Conservation (phyloP, 2,888 invertebrate genomes). For the Euphydryas editha region DNA sequence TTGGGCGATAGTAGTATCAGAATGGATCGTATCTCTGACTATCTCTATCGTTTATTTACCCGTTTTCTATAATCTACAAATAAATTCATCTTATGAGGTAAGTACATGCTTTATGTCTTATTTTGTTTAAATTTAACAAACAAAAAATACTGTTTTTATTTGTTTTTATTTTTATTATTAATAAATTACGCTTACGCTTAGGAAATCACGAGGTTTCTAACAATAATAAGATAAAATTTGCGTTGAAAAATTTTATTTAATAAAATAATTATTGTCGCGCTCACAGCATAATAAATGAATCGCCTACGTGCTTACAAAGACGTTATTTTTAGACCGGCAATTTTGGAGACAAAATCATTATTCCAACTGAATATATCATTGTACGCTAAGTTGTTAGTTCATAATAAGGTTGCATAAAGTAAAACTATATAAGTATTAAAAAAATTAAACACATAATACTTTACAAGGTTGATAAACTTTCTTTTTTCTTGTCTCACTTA, state of each 20-base stretch:
- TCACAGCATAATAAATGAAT: background rate
- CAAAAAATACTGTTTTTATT: no score
- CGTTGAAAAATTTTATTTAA: no score
- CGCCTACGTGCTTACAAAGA: background rate
- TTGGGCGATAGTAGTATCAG: conserved; percentile 86
- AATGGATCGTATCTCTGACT: conserved; percentile 86
- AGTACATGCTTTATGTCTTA: conserved; percentile 11
- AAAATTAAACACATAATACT: background rate
- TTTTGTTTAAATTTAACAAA: background rate
- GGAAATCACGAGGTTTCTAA: no score
- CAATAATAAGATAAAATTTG: no score
- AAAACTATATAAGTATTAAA: background rate
- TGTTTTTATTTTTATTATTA: background rate
- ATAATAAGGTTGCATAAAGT: background rate
- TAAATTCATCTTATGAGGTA: conserved; percentile 91
- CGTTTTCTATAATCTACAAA: conserved; percentile 88
- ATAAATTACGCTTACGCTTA: background rate
- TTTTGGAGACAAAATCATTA: conserved; percentile 22
- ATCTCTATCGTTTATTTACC: conserved; percentile 87
- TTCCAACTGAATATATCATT: conserved; percentile 7
- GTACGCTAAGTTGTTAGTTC: conserved; percentile 11
- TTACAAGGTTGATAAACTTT: background rate
- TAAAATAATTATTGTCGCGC: no score
- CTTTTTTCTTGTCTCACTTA: background rate
- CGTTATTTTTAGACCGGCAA: conserved; percentile 26